Percentiles rank a stretch among this genome's conserved stretches.
Evolutionary conservation across 2,113 vertebrate species (phyloP).

Genomic region (Phalacrocorax pelagicus): DNA sequence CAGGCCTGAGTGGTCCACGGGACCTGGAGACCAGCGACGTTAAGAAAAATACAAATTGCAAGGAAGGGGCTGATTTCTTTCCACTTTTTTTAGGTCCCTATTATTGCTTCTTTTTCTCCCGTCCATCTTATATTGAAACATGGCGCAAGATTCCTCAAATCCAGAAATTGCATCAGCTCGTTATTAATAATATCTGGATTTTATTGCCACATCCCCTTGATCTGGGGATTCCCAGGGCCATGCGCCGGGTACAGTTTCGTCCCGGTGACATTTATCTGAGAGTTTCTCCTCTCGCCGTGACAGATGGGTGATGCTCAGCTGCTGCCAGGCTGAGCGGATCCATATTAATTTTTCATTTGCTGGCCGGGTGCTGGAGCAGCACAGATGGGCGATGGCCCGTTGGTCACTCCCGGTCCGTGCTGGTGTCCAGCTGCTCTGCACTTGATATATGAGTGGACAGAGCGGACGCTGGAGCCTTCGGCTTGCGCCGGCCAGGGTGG

Average conservation of each 20-base stretch:
- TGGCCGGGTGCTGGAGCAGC: not conserved
- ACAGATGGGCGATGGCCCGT: conserved; percentile 73
- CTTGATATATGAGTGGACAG: conserved; percentile 72
- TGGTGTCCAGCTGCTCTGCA: conserved; percentile 75
- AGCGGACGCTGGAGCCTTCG: not conserved
- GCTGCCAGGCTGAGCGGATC: conserved; percentile 59
- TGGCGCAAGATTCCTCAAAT: not conserved
- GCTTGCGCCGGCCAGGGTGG: not conserved
- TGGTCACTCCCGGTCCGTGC: conserved; percentile 32
- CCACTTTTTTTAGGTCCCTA: not conserved
- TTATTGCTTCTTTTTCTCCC: not conserved
- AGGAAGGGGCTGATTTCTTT: not conserved
- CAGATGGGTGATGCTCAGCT: conserved; percentile 80
- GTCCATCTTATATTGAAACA: rapidly evolving
- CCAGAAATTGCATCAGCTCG: rapidly evolving
- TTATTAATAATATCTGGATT: rapidly evolving
- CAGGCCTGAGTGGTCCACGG: not conserved
- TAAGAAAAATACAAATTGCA: too few relatives aligned
- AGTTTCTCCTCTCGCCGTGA: conserved; percentile 6
- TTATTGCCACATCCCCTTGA: rapidly evolving
- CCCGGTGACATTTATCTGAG: not conserved
- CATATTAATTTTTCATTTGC: conserved; percentile 66
- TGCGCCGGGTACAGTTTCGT: rapidly evolving
- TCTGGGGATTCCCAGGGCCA: not conserved
- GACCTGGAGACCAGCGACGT: too few relatives aligned